Base-by-base conservation (phyloP, 2,797 vertebrate species). In the Columba guinea region DNA sequence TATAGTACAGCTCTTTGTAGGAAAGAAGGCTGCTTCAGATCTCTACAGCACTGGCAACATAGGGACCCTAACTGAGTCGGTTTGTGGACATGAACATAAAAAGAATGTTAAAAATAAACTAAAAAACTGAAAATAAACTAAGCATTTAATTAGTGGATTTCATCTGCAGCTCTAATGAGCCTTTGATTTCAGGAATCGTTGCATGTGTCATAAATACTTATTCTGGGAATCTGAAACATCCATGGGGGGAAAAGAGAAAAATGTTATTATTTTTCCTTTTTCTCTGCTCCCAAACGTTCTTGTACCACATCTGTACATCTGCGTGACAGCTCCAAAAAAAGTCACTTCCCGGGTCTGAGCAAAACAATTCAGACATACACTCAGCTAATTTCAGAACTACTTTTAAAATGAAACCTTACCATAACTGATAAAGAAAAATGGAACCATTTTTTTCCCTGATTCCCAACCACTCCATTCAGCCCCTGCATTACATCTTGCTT, bases 111-210 rank as follows among this genome's bases (percentile, higher is more conserved):
- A 83, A 90, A 89, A 94, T 46, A 86, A 64, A 35, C 18, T 46
- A 44, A 44, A 44, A 44, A 44, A 44, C 41, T 44, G 41, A 44
- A 44, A 44, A 44, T 88, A 75, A 41, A 52, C 44, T 82, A 89
- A 48, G 44, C 34, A 51, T 75, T 83, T 84, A 93, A 94, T 84
- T 93, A 94, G 62, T 22, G 35, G 26, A 34, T 87, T 89, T 84
- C 68, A 63, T 84, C 52, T 56, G 34, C 48, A 80, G 63, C 44
- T 89, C 37, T 95, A 94, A 96, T 75, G 49, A 89, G 46, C 13
- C 58, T 94, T 93, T 95, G 75, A 82, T 87, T 90, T 90, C 71
- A 93, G 56, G 41, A 92, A 79, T 30, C 56, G 67, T 20, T 95
- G 60, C 32, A 59, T 74, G 27, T 90, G 70, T 90, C 87, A 90